Percentiles rank a stretch among this genome's conserved stretches.
Conservation (phyloP, 2,797 vertebrate species). For the Vireo griseus region DNA sequence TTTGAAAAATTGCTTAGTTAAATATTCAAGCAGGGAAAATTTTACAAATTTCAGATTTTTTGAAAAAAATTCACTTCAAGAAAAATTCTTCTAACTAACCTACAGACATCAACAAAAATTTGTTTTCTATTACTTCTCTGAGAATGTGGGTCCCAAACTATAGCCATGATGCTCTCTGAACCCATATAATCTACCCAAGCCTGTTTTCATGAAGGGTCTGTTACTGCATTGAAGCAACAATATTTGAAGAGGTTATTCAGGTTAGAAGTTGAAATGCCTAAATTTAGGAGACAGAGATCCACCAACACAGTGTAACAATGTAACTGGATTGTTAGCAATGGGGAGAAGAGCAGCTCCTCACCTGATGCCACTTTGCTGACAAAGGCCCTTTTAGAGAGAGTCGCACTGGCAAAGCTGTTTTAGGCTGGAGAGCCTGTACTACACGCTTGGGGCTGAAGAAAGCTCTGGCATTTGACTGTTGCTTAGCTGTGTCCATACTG, state of each 20-base stretch:
- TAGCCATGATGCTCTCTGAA: neutral
- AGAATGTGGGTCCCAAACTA: neutral
- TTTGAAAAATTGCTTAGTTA: neutral
- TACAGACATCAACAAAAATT: neutral
- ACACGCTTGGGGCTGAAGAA: neutral
- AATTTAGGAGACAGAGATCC: neutral
- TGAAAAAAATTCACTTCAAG: neutral
- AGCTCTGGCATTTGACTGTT: too few relatives aligned
- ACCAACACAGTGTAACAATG: fast-evolving
- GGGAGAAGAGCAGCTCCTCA: neutral
- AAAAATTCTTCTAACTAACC: neutral
- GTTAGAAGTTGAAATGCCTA: neutral
- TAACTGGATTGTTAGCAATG: neutral
- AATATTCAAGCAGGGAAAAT: neutral
- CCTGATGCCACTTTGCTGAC: neutral
- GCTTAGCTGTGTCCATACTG: fast-evolving
- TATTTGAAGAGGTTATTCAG: neutral
- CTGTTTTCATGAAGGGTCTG: neutral
- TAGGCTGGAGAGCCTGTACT: neutral
- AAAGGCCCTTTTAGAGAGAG: neutral
- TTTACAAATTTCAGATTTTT: neutral
- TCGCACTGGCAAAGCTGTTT: neutral
- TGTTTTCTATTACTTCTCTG: neutral
- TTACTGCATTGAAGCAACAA: neutral
- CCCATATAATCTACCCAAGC: neutral